Evolutionary conservation across 2,888 invertebrate genomes (phyloP).

Genomic region (Epinotia nisella): DNA sequence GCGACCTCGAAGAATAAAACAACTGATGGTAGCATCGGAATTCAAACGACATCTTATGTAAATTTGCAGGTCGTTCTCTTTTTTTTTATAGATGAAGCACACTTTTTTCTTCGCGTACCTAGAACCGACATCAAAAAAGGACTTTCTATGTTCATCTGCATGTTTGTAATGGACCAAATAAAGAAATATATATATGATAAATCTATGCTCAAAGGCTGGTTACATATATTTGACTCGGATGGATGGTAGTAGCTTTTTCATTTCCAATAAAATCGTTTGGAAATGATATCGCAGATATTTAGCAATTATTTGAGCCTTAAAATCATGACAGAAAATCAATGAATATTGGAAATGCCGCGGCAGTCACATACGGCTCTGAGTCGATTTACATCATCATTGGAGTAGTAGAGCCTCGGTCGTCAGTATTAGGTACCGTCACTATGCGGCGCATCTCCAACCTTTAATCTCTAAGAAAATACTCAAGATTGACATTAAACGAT

Average conservation of each 20-base stretch:
- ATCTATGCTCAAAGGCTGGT: too few species aligned
- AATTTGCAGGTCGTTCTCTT: conserved; percentile 25
- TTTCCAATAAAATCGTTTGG: too few species aligned
- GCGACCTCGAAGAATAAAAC: conserved; percentile 26
- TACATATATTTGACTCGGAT: too few species aligned
- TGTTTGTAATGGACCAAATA: too few species aligned
- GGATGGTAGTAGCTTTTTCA: too few species aligned
- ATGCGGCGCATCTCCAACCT: conserved; percentile 74
- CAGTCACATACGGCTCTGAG: conserved; percentile 40
- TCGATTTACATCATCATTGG: conserved; percentile 66
- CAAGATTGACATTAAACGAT: conserved; percentile 54
- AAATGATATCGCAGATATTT: too few species aligned
- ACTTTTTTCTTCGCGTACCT: too few species aligned
- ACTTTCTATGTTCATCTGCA: too few species aligned
- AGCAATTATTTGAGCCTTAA: background rate
- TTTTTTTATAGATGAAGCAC: conserved; percentile 12
- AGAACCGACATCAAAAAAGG: too few species aligned
- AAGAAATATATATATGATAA: too few species aligned
- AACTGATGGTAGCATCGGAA: conserved; percentile 22
- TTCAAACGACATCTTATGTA: conserved; percentile 33
- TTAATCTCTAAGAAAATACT: conserved; percentile 62
- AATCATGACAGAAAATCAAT: background rate
- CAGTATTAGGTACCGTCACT: conserved; percentile 56
- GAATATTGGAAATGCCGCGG: background rate
- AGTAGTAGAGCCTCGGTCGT: conserved; percentile 50